These are phyloP conservation scores for Cyaniris semiargus DNA, from an alignment of 2,888 invertebrate species.

Conservation along the genomic window DNA sequence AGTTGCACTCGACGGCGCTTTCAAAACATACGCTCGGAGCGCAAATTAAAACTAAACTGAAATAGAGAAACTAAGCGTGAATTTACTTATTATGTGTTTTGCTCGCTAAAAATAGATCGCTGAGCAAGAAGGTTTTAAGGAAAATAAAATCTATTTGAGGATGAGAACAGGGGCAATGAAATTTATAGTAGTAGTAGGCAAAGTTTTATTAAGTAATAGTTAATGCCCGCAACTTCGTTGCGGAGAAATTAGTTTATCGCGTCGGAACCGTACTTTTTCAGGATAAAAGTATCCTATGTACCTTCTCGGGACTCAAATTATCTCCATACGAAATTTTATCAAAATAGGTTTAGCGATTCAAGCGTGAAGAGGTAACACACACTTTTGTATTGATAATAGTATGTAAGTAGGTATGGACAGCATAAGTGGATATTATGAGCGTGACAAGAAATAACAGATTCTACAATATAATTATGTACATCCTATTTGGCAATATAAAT, in stretches of 20 bases:
- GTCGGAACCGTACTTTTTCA: too few species aligned
- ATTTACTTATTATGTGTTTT: neutral
- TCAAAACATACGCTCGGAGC: constrained; percentile 22
- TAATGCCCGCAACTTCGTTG: too few species aligned
- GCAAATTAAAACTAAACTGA: constrained; percentile 19
- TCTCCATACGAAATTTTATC: too few species aligned
- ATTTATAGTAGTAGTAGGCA: neutral
- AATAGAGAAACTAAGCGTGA: constrained; percentile 29
- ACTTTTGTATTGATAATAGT: too few species aligned
- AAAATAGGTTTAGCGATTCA: too few species aligned
- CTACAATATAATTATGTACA: neutral
- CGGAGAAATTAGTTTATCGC: too few species aligned
- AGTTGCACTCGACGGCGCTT: constrained; percentile 52
- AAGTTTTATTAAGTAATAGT: neutral
- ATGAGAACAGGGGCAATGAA: neutral
- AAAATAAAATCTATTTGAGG: neutral
- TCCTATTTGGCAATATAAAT: neutral
- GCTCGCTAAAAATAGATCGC: neutral
- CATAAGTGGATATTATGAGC: too few species aligned
- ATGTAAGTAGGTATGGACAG: too few species aligned
- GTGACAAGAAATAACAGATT: neutral
- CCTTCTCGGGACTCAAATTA: too few species aligned
- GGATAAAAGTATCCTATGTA: too few species aligned
- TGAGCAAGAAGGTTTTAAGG: neutral
- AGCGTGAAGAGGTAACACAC: too few species aligned